phyloP scores from a whole-genome alignment of 1,140 invertebrate genomes.

The Bilobella aurantiaca region DNA sequence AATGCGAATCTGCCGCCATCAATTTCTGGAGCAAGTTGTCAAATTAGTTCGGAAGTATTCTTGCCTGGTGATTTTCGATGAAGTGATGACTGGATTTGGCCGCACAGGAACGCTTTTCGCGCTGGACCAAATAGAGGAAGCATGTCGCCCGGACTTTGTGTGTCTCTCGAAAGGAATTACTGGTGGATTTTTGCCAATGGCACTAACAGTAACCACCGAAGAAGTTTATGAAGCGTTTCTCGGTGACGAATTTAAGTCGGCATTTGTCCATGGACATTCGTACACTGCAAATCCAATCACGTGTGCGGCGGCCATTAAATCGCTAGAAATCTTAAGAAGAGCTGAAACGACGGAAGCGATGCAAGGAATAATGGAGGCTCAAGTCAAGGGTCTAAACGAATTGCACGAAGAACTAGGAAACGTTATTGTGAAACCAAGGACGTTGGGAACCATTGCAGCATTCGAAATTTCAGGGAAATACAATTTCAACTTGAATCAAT shows the following conservation, averaged over 20 bases:
- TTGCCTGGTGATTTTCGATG: conserved; percentile 33
- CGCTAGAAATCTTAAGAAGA: neutral
- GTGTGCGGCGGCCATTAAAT: conserved; percentile 1
- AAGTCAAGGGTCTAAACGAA: too few species aligned
- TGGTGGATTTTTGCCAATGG: conserved; percentile 31
- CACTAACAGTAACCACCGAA: conserved; percentile 22
- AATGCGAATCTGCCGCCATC: conserved; percentile 31
- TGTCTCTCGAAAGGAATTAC: conserved; percentile 34
- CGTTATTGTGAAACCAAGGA: too few species aligned
- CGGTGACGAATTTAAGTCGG: neutral
- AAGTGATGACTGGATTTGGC: conserved; percentile 35
- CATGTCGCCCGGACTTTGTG: conserved; percentile 28
- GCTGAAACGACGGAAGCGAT: neutral
- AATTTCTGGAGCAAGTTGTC: conserved; percentile 14
- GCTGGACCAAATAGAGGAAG: conserved; percentile 15
- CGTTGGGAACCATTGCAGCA: too few species aligned
- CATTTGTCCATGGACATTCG: conserved; percentile 20
- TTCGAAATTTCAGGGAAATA: too few species aligned
- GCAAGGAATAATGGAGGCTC: too few species aligned
- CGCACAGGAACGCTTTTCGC: conserved; percentile 35
- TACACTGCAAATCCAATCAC: conserved; percentile 31
- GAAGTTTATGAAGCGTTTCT: conserved; percentile 15
- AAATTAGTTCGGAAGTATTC: conserved; percentile 17
- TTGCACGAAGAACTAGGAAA: too few species aligned
- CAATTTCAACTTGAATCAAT: too few species aligned